Conservation (phyloP, 2,888 invertebrate species). For the Drosophila percnosoma region DNA sequence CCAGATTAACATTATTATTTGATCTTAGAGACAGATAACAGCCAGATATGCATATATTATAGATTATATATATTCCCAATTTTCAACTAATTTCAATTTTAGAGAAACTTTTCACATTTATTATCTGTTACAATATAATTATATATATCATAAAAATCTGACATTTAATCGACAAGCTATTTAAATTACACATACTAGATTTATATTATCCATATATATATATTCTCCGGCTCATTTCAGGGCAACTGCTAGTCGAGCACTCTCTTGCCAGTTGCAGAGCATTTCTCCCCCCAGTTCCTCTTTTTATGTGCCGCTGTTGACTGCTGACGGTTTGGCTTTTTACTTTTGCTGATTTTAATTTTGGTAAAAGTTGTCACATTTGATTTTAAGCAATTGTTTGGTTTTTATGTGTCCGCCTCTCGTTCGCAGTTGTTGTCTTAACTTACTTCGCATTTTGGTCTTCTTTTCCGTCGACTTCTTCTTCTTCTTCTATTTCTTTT, state of each 20-base stretch:
- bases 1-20: not conserved
- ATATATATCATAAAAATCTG: not conserved
- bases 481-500: constrained; percentile 35
- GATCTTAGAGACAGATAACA: not conserved
- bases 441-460: constrained; percentile 53
- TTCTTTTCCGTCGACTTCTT: not conserved
- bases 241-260: constrained; percentile 3
- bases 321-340: constrained; percentile 45
- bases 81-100: too few relatives aligned
- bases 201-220: not conserved
- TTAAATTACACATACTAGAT: not conserved
- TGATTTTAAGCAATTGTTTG: constrained; percentile 80
- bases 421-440: constrained; percentile 57
- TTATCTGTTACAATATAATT: not conserved
- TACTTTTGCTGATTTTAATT: constrained; percentile 73
- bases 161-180: not conserved
- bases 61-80: not conserved
- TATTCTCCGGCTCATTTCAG: constrained; percentile 2
- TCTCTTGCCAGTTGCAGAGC: not conserved
- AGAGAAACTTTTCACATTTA: not conserved
- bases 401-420: constrained; percentile 66
- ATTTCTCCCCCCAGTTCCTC: not conserved
- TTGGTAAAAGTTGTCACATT: constrained; percentile 80
- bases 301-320: constrained; percentile 36
- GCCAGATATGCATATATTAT: not conserved